A percentile compares a stretch with the other conserved stretches of the same genome.
Conservation (phyloP, 2,797 vertebrate species). For the Spheniscus humboldti region DNA sequence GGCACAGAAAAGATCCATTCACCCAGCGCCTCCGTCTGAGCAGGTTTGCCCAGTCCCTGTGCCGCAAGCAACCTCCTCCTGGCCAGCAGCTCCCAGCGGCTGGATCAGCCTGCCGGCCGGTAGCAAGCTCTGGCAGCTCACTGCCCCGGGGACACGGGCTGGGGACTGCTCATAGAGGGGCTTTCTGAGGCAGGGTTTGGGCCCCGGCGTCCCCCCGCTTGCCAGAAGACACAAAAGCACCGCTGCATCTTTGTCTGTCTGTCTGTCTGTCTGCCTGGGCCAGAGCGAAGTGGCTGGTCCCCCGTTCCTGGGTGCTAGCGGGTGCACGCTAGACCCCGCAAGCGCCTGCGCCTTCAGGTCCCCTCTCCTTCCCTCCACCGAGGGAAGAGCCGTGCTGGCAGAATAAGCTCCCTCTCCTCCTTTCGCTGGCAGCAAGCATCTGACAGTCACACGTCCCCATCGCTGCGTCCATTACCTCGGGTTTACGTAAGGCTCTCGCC, state of each 20-base stretch:
- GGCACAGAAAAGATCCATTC: conserved; percentile 50
- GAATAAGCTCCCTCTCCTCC: neutral
- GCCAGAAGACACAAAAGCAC: neutral
- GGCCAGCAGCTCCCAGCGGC: neutral
- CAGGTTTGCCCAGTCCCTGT: neutral
- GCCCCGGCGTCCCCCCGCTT: rapidly evolving
- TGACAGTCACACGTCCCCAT: neutral
- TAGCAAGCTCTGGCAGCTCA: neutral
- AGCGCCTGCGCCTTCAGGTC: neutral
- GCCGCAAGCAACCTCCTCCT: neutral
- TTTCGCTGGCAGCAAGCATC: rapidly evolving
- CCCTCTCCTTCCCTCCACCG: rapidly evolving
- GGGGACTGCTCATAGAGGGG: neutral
- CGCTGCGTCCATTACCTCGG: rapidly evolving
- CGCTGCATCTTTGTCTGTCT: neutral
- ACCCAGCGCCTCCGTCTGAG: neutral
- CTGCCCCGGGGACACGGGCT: neutral
- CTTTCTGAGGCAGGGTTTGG: neutral
- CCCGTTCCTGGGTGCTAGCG: rapidly evolving
- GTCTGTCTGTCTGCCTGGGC: neutral
- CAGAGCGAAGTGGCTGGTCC: neutral
- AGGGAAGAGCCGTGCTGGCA: neutral
- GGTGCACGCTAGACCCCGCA: rapidly evolving
- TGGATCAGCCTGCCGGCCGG: rapidly evolving
- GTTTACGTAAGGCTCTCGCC: neutral